Percentiles rank a stretch among this genome's conserved stretches.
phyloP scores from a whole-genome alignment of 1,140 invertebrate genomes.

The Calliopsis andreniformis region DNA sequence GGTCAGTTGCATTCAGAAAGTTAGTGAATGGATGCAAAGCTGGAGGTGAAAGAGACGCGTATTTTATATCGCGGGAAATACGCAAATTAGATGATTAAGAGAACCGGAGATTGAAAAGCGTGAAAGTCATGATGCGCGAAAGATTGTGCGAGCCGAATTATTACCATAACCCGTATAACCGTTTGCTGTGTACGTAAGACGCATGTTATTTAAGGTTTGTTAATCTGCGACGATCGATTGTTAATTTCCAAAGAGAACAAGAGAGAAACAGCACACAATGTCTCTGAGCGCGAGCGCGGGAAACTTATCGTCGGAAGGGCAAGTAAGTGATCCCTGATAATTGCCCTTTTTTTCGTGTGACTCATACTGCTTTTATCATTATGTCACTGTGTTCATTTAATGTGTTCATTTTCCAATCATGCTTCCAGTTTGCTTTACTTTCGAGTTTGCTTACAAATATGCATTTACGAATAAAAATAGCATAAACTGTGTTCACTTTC shows the following conservation, averaged over 20 bases:
- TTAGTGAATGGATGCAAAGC: background rate
- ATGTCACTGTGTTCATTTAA: background rate
- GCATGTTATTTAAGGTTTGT: constrained; percentile 43
- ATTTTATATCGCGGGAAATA: background rate
- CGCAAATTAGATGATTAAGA: constrained; percentile 22
- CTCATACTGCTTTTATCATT: constrained; percentile 44
- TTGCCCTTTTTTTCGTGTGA: constrained; percentile 42
- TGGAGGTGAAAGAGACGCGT: background rate
- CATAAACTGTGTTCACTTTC: background rate
- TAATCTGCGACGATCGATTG: constrained; percentile 17
- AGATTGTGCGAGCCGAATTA: constrained; percentile 1
- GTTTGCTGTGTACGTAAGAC: constrained; percentile 14
- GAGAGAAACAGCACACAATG: constrained; percentile 73
- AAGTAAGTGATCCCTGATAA: constrained; percentile 77
- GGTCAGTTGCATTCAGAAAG: constrained; percentile 39
- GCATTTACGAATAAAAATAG: background rate
- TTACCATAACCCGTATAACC: constrained; percentile 8
- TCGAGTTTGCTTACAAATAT: background rate
- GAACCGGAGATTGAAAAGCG: background rate
- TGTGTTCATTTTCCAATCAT: background rate
- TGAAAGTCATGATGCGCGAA: constrained; percentile 35
- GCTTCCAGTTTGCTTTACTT: background rate
- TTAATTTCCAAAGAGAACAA: constrained; percentile 12
- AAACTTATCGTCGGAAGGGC: constrained; percentile 84
- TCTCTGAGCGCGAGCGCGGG: constrained; percentile 86